Base-by-base conservation (phyloP, 2,113 vertebrate genomes). In the Gobius niger region DNA sequence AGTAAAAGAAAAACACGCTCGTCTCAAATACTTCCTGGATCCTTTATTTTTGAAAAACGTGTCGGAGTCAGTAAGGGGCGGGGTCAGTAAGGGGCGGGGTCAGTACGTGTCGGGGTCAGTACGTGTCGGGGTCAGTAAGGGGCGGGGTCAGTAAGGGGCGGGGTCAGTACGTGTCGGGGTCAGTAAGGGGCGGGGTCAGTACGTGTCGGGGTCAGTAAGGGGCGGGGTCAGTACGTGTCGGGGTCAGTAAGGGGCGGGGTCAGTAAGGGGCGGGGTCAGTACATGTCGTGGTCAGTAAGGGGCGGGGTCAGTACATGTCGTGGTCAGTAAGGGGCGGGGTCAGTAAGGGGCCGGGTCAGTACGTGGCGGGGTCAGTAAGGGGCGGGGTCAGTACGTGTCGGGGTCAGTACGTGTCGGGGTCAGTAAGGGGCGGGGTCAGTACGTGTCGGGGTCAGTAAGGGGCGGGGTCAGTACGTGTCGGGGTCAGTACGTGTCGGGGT, bases 251-350 rank as follows among this genome's bases (percentile, higher is more conserved):
- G n/a, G n/a, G n/a, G n/a, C n/a, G n/a, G n/a, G n/a, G 42, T 9
- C 67, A 60, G 7, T 92, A 90, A n/a, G n/a, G n/a, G n/a, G n/a
- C n/a, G n/a, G n/a, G n/a, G 24, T 24, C 24, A 1, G 24, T 2
- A 24, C 24, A 3, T 24, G 24, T 24, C 24, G 24, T 1, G 1
- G 24, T 24, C 24, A 24, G 56, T 68, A 11, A 2, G n/a, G n/a
- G n/a, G n/a, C n/a, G n/a, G n/a, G n/a, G 42, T 9, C 67, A 60
- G 7, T 92, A 90, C 1, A 86, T 46, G 0, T 78, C n/a, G n/a
- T n/a, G n/a, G 24, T 24, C 24, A 1, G 24, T 2, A 24, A 1
- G 24, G 1, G 24, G 1, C 24, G 24, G 24, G 1, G 24, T 24
- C 24, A 24, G 56, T 68, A 11, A 2, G n/a, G n/a, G n/a, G n/a